A percentile compares a stretch with the other conserved stretches of the same genome.
phyloP scores from a whole-genome alignment of 2,797 vertebrate genomes.

The Microhierax caerulescens region DNA sequence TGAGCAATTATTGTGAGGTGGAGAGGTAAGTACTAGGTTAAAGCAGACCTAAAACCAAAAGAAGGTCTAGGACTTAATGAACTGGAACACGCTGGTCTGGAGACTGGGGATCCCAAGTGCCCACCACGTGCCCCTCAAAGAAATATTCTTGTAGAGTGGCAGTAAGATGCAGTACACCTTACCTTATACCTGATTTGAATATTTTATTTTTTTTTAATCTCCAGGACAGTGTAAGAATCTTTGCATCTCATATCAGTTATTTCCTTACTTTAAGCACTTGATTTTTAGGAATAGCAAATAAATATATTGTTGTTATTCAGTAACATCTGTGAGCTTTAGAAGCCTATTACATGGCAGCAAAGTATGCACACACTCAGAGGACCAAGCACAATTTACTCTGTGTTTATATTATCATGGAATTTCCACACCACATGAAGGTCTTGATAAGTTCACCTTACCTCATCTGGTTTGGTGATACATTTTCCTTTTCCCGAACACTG shows the following conservation, averaged over 20 bases:
- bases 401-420: neutral
- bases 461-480: slow-evolving; percentile 86
- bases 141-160: neutral
- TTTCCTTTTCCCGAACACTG: slow-evolving; percentile 91
- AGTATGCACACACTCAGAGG: neutral
- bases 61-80: neutral
- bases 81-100: neutral
- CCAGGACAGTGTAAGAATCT: neutral
- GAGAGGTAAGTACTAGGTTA: neutral
- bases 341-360: neutral
- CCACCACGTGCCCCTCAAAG: fast-evolving
- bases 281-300: neutral
- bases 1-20: fast-evolving
- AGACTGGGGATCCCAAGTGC: neutral
- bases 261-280: neutral
- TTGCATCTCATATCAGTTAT: neutral
- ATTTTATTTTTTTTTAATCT: neutral
- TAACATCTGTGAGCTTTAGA: neutral
- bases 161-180: neutral
- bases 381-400: neutral
- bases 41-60: neutral
- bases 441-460: slow-evolving; percentile 79
- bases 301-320: neutral
- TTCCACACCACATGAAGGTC: neutral
- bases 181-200: neutral